These are phyloP conservation scores for Timandra comae DNA, from an alignment of 2,888 invertebrate genomes.

Conservation along the genomic window DNA sequence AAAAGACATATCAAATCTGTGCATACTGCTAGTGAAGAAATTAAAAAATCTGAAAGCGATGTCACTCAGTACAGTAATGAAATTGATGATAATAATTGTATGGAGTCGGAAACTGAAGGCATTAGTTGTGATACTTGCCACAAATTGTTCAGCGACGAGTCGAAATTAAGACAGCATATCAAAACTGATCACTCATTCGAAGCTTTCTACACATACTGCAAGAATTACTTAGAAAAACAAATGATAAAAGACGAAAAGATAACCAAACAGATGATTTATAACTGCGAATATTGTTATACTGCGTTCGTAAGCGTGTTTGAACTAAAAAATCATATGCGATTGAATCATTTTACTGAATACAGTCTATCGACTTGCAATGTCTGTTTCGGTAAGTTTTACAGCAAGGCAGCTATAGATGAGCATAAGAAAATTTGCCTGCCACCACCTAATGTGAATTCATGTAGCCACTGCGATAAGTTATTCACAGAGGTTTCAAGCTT, in stretches of 20 bases:
- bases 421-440: slow-evolving; percentile 50
- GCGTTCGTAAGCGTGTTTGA: slow-evolving; percentile 40
- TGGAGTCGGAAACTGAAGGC: slow-evolving; percentile 5
- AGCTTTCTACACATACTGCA: slow-evolving; percentile 53
- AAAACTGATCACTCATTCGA: slow-evolving; percentile 51
- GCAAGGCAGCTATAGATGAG: slow-evolving; percentile 38
- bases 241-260: slow-evolving; percentile 11
- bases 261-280: slow-evolving; percentile 21
- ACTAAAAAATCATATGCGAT: slow-evolving; percentile 50
- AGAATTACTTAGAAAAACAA: slow-evolving; percentile 34
- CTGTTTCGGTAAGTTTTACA: slow-evolving; percentile 53
- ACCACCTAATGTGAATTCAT: slow-evolving; percentile 43
- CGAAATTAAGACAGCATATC: slow-evolving; percentile 40
- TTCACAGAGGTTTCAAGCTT: slow-evolving; percentile 56
- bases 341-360: slow-evolving; percentile 46
- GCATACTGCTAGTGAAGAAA: slow-evolving; percentile 27
- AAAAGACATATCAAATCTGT: slow-evolving; percentile 36
- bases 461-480: slow-evolving; percentile 52
- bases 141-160: slow-evolving; percentile 36
- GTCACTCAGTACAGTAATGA: too few species aligned
- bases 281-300: slow-evolving; percentile 48
- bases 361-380: slow-evolving; percentile 51
- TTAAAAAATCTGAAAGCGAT: slow-evolving; percentile 6
- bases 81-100: too few species aligned
- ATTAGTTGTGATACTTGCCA: slow-evolving; percentile 39